phyloP scores from a whole-genome alignment of 2,113 vertebrate genomes.

The Crotalus tigris region DNA sequence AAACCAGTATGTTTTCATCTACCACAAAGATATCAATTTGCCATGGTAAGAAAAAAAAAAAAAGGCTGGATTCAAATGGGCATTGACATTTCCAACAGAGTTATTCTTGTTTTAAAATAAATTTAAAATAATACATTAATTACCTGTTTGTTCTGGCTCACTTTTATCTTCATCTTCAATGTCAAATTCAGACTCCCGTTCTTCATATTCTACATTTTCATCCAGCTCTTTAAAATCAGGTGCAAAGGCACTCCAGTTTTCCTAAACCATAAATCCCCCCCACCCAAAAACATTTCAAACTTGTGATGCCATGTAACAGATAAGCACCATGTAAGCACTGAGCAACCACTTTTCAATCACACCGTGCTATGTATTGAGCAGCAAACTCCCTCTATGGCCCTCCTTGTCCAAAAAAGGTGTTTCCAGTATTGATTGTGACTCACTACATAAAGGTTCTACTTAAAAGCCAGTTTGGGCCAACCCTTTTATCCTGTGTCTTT shows the following conservation, averaged over 20 bases:
- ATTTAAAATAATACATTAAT: not conserved
- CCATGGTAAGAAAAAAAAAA: not conserved
- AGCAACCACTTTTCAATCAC: accelerated
- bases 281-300: not conserved
- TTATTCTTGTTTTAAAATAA: not conserved
- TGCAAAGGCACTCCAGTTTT: constrained; percentile 99
- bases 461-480: not conserved
- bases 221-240: constrained; percentile 98
- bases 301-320: not conserved
- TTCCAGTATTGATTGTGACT: not conserved
- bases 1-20: not conserved
- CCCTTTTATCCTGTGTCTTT: not conserved
- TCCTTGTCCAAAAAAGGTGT: not conserved
- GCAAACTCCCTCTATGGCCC: not conserved
- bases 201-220: constrained; percentile 97
- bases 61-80: not conserved
- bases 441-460: not conserved
- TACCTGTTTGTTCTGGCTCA: constrained; percentile 96
- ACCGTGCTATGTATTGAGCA: not conserved
- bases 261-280: constrained; percentile 69
- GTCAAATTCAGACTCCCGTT: constrained; percentile 96
- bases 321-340: not conserved
- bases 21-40: not conserved
- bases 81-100: not conserved
- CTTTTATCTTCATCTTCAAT: constrained; percentile 99